These are phyloP conservation scores for Agapornis canus DNA, from an alignment of 2,797 vertebrate species.

Conservation along the genomic window DNA sequence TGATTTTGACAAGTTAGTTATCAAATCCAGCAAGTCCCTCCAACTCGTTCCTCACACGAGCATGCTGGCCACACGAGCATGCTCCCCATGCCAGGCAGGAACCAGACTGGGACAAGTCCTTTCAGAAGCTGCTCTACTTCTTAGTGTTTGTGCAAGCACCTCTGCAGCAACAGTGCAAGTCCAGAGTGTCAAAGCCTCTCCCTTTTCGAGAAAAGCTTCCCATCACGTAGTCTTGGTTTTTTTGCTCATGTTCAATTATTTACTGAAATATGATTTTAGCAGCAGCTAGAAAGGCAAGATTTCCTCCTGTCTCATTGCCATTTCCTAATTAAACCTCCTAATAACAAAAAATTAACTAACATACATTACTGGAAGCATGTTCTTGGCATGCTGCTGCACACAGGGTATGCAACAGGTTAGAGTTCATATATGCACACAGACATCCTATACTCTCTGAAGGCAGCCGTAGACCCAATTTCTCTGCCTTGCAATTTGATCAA, in stretches of 20 bases:
- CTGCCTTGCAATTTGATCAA: background rate
- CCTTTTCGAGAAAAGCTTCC: background rate
- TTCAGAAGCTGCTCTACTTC: background rate
- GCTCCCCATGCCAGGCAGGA: accelerated
- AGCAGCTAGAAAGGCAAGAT: background rate
- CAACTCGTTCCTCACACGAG: background rate
- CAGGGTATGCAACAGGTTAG: background rate
- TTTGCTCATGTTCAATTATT: background rate
- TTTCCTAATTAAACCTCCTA: conserved; percentile 12
- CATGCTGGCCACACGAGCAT: no score
- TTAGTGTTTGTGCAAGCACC: background rate
- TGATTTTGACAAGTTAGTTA: background rate
- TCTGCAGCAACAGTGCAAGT: background rate
- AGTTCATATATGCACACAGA: background rate
- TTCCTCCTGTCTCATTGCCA: background rate
- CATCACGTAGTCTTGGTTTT: background rate
- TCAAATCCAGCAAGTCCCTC: background rate
- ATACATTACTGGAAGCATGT: background rate
- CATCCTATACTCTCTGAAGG: background rate
- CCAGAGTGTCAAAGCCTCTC: background rate
- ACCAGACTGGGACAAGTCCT: background rate
- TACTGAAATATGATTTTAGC: background rate
- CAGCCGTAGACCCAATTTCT: background rate
- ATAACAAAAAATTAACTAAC: background rate
- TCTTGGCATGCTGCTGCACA: background rate